These are phyloP conservation scores for Zaprionus taronus DNA, from an alignment of 1,140 invertebrate genomes.

Conservation along the genomic window DNA sequence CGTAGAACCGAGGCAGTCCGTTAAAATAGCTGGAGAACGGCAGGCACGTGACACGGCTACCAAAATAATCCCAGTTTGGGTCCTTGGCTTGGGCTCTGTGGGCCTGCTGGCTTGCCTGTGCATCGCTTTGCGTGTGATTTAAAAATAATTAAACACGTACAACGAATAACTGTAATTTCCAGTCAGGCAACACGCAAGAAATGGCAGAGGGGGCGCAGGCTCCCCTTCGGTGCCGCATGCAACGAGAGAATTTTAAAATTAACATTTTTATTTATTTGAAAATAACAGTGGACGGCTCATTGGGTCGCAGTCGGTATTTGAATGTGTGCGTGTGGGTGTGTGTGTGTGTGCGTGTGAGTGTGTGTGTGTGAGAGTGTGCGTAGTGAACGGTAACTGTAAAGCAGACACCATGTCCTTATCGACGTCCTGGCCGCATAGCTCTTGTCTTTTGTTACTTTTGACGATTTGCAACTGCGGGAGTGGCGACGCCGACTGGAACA, in stretches of 20 bases:
- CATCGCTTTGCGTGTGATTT: constrained; percentile 71
- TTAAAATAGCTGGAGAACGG: constrained; percentile 72
- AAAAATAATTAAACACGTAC: constrained; percentile 83
- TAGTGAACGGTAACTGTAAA: constrained; percentile 10
- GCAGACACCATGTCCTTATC: constrained; percentile 31
- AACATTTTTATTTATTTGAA: constrained; percentile 82
- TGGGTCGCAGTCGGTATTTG: constrained; percentile 40
- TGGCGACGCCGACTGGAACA: constrained; percentile 44
- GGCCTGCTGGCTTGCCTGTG: constrained; percentile 1
- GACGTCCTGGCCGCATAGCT: constrained; percentile 18
- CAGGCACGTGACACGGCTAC: constrained; percentile 74
- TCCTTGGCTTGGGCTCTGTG: neutral
- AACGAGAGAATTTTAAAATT: constrained; percentile 70
- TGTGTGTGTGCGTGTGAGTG: neutral
- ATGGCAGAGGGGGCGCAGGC: neutral
- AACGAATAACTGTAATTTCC: constrained; percentile 80
- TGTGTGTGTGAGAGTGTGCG: neutral
- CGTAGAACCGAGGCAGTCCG: constrained; percentile 37
- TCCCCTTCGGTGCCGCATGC: neutral
- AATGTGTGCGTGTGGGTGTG: neutral
- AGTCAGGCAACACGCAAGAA: constrained; percentile 46
- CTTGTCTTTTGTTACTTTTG: constrained; percentile 33
- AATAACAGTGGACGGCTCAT: constrained; percentile 68
- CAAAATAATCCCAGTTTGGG: constrained; percentile 44
- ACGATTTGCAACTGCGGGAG: constrained; percentile 18